A percentile compares a stretch with the other conserved stretches of the same genome.
Evolutionary conservation across 2,113 vertebrate genomes (phyloP).

Genomic region (Cettia cetti): DNA sequence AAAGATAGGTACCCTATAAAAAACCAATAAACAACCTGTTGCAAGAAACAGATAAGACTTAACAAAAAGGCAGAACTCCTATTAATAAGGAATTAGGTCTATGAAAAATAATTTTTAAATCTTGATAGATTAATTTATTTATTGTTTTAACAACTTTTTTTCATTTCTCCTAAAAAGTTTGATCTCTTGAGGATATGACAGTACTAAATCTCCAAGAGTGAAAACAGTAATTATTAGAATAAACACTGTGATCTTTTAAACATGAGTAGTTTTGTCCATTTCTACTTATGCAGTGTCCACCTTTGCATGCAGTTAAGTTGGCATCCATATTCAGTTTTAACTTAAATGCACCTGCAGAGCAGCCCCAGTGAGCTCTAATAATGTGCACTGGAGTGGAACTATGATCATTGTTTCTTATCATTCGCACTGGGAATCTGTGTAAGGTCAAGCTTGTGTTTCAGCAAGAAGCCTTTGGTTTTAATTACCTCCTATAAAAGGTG

Average conservation of each 20-base stretch:
- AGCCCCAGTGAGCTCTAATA: not conserved
- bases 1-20: not conserved
- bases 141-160: not conserved
- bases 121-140: not conserved
- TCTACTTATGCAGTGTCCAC: not conserved
- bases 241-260: not conserved
- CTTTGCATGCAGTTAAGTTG: not conserved
- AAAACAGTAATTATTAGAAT: not conserved
- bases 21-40: not conserved
- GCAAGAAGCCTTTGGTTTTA: conserved; percentile 11
- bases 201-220: not conserved
- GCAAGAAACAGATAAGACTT: not conserved
- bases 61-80: not conserved
- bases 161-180: not conserved
- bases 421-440: not conserved
- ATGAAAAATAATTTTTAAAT: not conserved
- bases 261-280: not conserved
- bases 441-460: not conserved
- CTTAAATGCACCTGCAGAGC: not conserved
- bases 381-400: not conserved
- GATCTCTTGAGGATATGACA: not conserved
- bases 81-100: not conserved
- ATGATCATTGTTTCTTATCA: not conserved
- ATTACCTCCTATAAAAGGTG: not conserved
- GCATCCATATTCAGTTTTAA: not conserved